Base-by-base conservation (phyloP, 1,140 invertebrate genomes). In the Platyscapa corneri region DNA sequence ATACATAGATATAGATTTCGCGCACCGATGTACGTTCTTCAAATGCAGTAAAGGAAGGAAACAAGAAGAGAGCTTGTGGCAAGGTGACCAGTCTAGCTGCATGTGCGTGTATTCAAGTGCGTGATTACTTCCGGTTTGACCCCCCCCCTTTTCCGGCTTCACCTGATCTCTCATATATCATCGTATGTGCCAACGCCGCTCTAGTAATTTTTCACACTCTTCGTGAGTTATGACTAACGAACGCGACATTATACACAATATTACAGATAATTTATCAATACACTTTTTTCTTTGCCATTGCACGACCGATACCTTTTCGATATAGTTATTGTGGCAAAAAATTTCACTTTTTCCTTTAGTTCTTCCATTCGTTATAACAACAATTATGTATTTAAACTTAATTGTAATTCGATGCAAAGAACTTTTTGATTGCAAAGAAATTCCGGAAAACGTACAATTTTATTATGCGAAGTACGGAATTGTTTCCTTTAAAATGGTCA, bases 1-100 rank as follows among this genome's bases (percentile, higher is more conserved):
- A 79, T 46, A 56, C 42, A 81, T n/a, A 70, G 37, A 46, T 81
- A 80, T 75, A 81, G 83, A 80, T 85, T 80, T 72, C 67, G 67
- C 53, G 53, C 67, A 56, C 60, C 49, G 65, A 49, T 53, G 65
- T 42, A 37, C 32, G 8, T 60, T 60, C 53, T 60, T 64, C 49
- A n/a, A 30, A 46, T 32, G 20, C 27, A 49, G 23, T n/a, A 23
- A 7, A 23, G 37, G 10, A 64, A 2, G 5, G 20, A 64, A 10
- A 27, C 5, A 37, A 60, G 32, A 78, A 53, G 49, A 56, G 37
- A 78, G 23, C 14, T n/a, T 6, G 60, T 14, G 0, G 10, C 18
- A 32, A 49, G 64, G 34, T 80, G 65, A 60, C 75, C 67, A 80
- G 7, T n/a, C 5, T 27, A 0, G 32, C 32, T 16, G 3, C 60